phyloP scores from a whole-genome alignment of 2,113 vertebrate species.

The Cryptomyrus ogoouensis region DNA sequence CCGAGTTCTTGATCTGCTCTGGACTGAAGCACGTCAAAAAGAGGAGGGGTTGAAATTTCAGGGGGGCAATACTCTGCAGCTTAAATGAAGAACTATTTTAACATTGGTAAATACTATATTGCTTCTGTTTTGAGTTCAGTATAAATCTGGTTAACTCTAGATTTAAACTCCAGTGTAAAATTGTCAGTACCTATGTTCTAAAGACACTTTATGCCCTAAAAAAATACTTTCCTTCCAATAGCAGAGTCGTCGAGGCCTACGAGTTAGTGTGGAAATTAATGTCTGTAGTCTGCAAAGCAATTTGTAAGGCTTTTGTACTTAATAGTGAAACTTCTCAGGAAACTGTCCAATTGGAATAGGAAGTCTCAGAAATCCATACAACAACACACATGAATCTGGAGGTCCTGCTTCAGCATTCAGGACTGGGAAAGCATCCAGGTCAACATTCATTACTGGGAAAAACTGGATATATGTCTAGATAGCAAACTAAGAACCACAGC shows the following conservation, averaged over 20 bases:
- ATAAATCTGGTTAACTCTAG: not conserved
- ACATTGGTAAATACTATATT: not conserved
- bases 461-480: not conserved
- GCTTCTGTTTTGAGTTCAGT: not conserved
- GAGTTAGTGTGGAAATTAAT: not conserved
- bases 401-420: not conserved
- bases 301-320: not conserved
- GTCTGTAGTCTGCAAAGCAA: not conserved
- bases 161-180: not conserved
- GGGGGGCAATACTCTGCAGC: not conserved
- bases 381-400: not conserved
- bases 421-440: not conserved
- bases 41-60: not conserved
- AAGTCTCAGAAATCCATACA: not conserved
- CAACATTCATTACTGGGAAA: not conserved
- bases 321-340: not conserved
- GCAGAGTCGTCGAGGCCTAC: not conserved
- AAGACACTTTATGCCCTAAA: not conserved
- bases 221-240: not conserved
- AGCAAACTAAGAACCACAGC: not conserved
- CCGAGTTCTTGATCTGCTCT: not conserved
- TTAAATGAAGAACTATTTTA: not conserved
- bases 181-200: not conserved
- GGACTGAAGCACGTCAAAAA: not conserved
- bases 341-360: not conserved